Evolutionary conservation across 2,888 invertebrate species (phyloP).

Genomic region (Euzophera pinguis): DNA sequence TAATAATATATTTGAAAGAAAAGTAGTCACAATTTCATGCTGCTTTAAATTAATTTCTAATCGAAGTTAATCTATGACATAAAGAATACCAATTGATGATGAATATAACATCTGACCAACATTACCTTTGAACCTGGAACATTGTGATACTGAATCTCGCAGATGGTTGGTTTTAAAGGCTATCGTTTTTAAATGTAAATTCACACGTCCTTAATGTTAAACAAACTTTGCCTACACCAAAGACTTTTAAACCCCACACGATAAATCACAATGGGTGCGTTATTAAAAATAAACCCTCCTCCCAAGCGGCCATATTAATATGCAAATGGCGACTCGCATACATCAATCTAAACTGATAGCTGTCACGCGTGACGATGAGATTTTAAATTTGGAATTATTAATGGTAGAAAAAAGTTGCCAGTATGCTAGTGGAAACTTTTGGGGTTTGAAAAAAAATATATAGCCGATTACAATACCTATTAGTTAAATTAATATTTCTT

Average conservation of each 20-base stretch:
- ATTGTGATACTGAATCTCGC: not conserved
- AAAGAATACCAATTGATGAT: no score
- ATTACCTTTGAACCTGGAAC: no score
- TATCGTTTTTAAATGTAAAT: not conserved
- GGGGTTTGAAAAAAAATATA: not conserved
- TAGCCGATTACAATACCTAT: no score
- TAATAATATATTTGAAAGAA: no score
- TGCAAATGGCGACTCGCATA: constrained; percentile 20
- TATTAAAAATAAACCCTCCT: constrained; percentile 3
- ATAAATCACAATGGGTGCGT: constrained; percentile 5
- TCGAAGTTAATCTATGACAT: no score
- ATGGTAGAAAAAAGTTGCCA: not conserved
- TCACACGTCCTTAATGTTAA: constrained; percentile 1
- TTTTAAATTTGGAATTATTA: constrained; percentile 7
- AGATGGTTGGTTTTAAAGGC: not conserved
- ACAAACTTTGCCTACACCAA: not conserved
- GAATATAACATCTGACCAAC: no score
- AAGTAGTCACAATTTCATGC: no score
- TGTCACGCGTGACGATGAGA: constrained; percentile 6
- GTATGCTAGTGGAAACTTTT: not conserved
- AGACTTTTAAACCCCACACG: not conserved
- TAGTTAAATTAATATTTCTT: no score
- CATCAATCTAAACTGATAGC: constrained; percentile 19
- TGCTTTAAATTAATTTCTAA: no score
- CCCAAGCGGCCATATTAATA: constrained; percentile 14